Evolutionary conservation across 2,888 invertebrate genomes (phyloP).

Genomic region (Pachydiplax longipennis): DNA sequence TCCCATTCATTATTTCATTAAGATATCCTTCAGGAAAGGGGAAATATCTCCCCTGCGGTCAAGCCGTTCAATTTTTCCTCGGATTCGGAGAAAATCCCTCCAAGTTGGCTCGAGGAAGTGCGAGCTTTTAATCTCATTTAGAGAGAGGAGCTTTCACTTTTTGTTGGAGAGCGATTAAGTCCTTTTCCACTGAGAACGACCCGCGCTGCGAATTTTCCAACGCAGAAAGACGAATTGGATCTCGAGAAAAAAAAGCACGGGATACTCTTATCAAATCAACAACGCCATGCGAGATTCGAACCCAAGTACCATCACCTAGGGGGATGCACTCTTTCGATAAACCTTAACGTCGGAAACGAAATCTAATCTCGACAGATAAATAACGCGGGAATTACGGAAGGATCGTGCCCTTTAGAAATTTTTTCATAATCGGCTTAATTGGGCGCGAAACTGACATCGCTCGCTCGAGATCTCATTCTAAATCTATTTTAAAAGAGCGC

Average conservation of each 20-base stretch:
- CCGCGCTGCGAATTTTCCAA: not conserved
- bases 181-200: not conserved
- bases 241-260: not conserved
- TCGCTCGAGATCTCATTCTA: no score
- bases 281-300: no score
- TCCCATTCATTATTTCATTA: no score
- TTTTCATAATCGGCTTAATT: not conserved
- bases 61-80: not conserved
- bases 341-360: no score
- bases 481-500: not conserved
- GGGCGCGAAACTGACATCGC: not conserved
- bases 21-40: not conserved
- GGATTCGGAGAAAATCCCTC: not conserved
- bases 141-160: not conserved
- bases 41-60: not conserved
- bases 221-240: not conserved
- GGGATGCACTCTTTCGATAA: no score
- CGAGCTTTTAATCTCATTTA: not conserved
- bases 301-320: no score
- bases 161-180: not conserved
- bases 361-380: not conserved
- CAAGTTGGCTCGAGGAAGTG: not conserved
- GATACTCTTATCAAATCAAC: no score
- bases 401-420: not conserved
- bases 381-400: not conserved